Percentiles rank a stretch among this genome's conserved stretches.
phyloP scores from a whole-genome alignment of 2,113 vertebrate genomes.

The Myotis brandtii region DNA sequence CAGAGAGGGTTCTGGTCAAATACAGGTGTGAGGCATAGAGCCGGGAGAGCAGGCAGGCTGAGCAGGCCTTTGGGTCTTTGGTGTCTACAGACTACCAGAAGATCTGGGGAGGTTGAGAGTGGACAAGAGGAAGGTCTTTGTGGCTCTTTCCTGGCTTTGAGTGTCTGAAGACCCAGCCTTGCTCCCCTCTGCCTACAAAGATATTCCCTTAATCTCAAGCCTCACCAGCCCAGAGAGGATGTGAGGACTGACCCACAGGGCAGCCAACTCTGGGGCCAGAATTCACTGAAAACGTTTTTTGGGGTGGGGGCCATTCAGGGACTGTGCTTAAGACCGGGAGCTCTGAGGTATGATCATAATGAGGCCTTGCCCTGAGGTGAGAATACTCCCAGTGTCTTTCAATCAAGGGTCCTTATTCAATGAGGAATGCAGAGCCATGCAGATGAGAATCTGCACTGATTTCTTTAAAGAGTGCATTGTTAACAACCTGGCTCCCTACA shows the following conservation, averaged over 20 bases:
- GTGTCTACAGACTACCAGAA: not conserved
- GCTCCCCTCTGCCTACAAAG: not conserved
- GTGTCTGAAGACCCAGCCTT: not conserved
- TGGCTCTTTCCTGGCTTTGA: not conserved
- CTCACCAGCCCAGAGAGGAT: not conserved
- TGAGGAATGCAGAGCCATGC: not conserved
- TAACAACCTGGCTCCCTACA: not conserved
- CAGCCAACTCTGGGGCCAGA: not conserved
- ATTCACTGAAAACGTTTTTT: not conserved
- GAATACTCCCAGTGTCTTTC: not conserved
- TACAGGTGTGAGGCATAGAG: not conserved
- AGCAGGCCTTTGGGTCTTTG: fast-evolving
- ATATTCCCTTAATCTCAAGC: not conserved
- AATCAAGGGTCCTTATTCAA: not conserved
- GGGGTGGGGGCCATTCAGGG: no score
- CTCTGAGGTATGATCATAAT: no score
- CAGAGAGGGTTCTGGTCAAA: not conserved
- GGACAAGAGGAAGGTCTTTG: not conserved
- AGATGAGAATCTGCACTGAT: not conserved
- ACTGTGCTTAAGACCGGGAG: not conserved
- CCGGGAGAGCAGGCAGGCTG: fast-evolving
- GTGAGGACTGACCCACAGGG: fast-evolving
- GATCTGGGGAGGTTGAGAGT: not conserved
- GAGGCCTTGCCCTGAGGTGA: no score
- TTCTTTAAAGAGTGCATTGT: not conserved